Evolutionary conservation across 30 jellyfish, hydroid and myxozoan genomes (phyloP).

Genomic region (Nemopilema nomurai): DNA sequence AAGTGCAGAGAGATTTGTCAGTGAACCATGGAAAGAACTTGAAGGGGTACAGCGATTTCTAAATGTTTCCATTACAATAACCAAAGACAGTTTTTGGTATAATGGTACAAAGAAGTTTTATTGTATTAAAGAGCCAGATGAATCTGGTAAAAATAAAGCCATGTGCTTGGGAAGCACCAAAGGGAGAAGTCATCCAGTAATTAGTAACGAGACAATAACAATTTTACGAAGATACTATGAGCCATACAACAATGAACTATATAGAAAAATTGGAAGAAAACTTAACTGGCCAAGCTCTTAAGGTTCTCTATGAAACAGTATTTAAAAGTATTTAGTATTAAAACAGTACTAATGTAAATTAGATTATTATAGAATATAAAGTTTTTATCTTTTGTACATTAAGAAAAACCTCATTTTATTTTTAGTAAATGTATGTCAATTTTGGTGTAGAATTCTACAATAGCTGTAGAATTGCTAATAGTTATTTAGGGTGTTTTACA

Average conservation of each 20-base stretch:
- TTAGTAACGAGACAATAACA: constrained; percentile 23
- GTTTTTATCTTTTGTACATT: no score
- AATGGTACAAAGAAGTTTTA: constrained; percentile 77
- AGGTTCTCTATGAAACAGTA: neutral
- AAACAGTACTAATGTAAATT: no score
- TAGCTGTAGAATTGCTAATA: no score
- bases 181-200: constrained; percentile 83
- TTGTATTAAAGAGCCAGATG: constrained; percentile 45
- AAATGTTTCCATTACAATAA: constrained; percentile 40
- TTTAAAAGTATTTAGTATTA: no score
- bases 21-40: constrained; percentile 74
- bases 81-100: constrained; percentile 61
- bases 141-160: neutral
- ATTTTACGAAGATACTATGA: constrained; percentile 51
- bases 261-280: constrained; percentile 54
- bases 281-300: constrained; percentile 75
- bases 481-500: no score
- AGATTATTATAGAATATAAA: no score
- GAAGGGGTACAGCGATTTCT: constrained; percentile 55
- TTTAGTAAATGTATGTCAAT: no score
- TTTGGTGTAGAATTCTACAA: no score
- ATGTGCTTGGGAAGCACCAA: constrained; percentile 74
- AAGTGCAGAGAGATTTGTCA: constrained; percentile 57
- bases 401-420: no score
- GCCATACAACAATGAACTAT: constrained; percentile 63